Evolutionary conservation across 37 sponge, comb jelly and placozoan species (phyloP).

Genomic region (Lycopodina hypogea): DNA sequence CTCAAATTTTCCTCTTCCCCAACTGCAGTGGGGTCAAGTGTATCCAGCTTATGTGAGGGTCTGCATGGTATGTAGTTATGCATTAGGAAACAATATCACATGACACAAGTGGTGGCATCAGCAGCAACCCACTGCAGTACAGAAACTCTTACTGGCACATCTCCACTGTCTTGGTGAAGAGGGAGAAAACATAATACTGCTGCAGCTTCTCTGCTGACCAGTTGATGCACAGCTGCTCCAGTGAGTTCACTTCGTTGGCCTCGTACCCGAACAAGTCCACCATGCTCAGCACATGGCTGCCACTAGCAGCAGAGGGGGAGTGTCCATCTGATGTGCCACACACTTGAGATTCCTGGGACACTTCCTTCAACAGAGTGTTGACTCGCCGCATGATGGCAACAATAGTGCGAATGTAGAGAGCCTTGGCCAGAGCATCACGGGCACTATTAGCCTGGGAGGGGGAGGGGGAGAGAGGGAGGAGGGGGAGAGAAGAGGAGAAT

Average conservation of each 20-base stretch:
- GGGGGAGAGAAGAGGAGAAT: constrained; percentile 2
- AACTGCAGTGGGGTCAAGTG: too few species aligned
- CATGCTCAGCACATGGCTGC: constrained; percentile 7
- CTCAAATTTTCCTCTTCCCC: too few species aligned
- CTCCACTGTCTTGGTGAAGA: constrained; percentile 43
- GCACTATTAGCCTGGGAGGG: constrained; percentile 77
- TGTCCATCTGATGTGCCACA: not conserved
- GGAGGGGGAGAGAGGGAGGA: constrained; percentile 13
- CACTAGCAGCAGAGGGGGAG: not conserved
- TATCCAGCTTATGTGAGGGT: too few species aligned
- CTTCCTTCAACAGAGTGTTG: constrained; percentile 69
- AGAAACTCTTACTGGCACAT: constrained; percentile 33
- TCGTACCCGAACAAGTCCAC: constrained; percentile 87
- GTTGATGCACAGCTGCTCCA: constrained; percentile 80
- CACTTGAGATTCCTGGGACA: constrained; percentile 4
- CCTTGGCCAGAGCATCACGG: constrained; percentile 82
- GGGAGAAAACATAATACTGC: constrained; percentile 32
- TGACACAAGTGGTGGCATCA: too few species aligned
- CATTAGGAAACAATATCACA: too few species aligned
- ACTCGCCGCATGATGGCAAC: constrained; percentile 78
- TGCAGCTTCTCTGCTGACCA: constrained; percentile 67
- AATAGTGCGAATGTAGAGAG: constrained; percentile 79
- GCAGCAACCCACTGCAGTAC: not conserved
- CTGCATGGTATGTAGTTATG: too few species aligned
- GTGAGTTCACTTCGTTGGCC: constrained; percentile 63